phyloP scores from a whole-genome alignment of 1,140 invertebrate species.

The Drosophila parvula region DNA sequence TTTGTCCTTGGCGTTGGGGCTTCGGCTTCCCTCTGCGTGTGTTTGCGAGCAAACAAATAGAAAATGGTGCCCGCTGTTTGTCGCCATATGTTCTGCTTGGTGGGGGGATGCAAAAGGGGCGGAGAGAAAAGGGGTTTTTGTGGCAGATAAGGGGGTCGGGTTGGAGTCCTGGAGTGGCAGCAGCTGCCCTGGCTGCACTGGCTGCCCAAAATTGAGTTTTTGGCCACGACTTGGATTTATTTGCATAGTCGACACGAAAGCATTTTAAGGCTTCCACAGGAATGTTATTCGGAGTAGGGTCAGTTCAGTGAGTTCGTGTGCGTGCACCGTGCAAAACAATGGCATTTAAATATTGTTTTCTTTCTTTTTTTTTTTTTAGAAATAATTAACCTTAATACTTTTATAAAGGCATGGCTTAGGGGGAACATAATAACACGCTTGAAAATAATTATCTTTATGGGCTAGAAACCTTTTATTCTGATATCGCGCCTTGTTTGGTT shows the following conservation, averaged over 20 bases:
- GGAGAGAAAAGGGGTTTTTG: not conserved
- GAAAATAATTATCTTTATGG: not conserved
- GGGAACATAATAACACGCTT: not conserved
- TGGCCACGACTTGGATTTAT: constrained; percentile 65
- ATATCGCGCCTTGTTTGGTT: not conserved
- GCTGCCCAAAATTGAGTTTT: constrained; percentile 70
- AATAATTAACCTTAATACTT: not conserved
- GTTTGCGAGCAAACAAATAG: constrained; percentile 67
- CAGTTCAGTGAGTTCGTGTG: constrained; percentile 5
- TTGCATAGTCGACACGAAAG: constrained; percentile 62
- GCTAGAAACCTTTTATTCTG: not conserved
- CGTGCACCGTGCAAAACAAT: not conserved
- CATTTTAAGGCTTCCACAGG: constrained; percentile 45
- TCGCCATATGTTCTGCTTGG: constrained; percentile 33
- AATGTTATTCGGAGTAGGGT: constrained; percentile 4
- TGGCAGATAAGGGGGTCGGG: not conserved
- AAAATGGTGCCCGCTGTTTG: constrained; percentile 53
- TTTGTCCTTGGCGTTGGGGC: constrained; percentile 39
- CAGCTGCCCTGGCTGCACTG: constrained; percentile 52
- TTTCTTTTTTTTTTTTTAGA: no score
- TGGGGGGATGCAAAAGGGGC: constrained; percentile 1
- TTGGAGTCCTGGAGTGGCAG: constrained; percentile 33
- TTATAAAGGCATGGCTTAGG: not conserved
- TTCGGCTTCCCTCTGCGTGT: constrained; percentile 25
- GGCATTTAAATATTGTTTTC: not conserved